Evolutionary conservation across 2,797 vertebrate genomes (phyloP).

Genomic region (Sternarchorhynchus goeldii): DNA sequence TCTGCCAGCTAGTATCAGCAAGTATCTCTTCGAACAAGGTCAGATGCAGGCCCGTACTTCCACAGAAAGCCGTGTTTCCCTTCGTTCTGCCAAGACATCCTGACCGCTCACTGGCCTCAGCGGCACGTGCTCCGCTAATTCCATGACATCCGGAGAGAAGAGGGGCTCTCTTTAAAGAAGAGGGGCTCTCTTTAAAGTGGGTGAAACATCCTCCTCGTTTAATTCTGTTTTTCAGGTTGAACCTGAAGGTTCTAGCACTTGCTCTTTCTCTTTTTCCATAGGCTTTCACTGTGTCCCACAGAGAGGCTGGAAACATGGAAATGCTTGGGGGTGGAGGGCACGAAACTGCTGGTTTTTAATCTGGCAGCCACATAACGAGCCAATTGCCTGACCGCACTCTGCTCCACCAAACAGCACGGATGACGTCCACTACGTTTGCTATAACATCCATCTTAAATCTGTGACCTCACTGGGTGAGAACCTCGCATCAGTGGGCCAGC

Average conservation of each 20-base stretch:
- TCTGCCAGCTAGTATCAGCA: conserved; percentile 57
- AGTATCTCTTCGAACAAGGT: conserved; percentile 63
- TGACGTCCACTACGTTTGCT: conserved; percentile 50
- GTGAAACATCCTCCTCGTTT: conserved; percentile 71
- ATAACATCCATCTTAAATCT: conserved; percentile 66
- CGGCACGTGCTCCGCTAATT: conserved; percentile 71
- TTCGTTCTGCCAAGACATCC: conserved; percentile 67
- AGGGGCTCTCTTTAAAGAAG: conserved; percentile 69
- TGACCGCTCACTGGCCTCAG: conserved; percentile 71
- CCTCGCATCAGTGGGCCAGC: neutral
- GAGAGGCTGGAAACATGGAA: conserved; percentile 62
- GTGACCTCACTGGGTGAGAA: conserved; percentile 61
- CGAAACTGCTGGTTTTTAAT: conserved; percentile 50
- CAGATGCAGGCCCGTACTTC: conserved; percentile 63
- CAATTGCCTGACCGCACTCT: conserved; percentile 71
- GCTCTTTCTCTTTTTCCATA: conserved; percentile 66
- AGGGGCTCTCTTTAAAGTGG: conserved; percentile 69
- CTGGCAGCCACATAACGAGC: conserved; percentile 55
- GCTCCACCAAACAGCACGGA: conserved; percentile 64
- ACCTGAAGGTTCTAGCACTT: conserved; percentile 65
- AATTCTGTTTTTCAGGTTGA: conserved; percentile 72
- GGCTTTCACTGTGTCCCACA: conserved; percentile 63
- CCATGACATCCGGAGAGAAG: conserved; percentile 67
- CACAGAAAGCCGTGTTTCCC: conserved; percentile 68
- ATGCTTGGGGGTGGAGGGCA: conserved; percentile 36